Conservation (phyloP, 2,797 vertebrate species). For the Coranthus polyacanthus region DNA sequence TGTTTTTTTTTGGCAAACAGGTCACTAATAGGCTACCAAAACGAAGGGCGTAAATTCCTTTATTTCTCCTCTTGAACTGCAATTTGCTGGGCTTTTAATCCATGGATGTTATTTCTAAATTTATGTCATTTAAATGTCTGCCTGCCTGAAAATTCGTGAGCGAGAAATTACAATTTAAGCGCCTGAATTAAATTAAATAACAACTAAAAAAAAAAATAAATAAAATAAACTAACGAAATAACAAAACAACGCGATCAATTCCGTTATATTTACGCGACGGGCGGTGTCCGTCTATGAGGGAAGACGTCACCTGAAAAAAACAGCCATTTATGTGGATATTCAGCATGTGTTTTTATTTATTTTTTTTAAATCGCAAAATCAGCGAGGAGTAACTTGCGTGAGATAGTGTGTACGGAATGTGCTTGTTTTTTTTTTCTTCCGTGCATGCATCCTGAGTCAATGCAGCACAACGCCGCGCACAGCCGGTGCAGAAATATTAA, state of each 20-base stretch:
- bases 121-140: not conserved
- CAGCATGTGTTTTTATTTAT: not conserved
- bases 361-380: not conserved
- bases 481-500: not conserved
- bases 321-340: not conserved
- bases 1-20: slow-evolving; percentile 29
- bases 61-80: not conserved
- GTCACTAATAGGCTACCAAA: not conserved
- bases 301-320: too few species aligned
- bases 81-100: not conserved
- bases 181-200: not conserved
- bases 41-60: not conserved
- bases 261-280: too few species aligned
- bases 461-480: rapidly evolving
- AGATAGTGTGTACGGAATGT: too few species aligned
- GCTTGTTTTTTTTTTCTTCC: not conserved
- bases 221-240: not conserved
- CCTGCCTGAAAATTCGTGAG: not conserved
- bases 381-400: not conserved
- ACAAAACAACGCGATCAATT: too few species aligned
- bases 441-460: not conserved
- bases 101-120: not conserved
- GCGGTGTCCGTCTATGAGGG: too few species aligned
- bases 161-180: not conserved
- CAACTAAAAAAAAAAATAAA: not conserved